phyloP scores from a whole-genome alignment of 2,888 invertebrate genomes.

The Chaitophorus viminalis region DNA sequence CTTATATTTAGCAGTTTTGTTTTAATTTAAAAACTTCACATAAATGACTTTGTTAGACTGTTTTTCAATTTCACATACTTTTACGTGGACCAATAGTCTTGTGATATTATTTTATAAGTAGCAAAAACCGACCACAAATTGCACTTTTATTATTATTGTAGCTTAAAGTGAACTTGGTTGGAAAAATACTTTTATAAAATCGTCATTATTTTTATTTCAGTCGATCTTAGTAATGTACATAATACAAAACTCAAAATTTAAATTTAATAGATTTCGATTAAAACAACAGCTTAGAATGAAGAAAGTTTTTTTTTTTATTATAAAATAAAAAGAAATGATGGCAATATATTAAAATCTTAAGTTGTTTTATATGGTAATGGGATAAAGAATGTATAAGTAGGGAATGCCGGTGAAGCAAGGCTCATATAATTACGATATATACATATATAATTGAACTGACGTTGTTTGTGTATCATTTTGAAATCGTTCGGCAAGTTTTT shows the following conservation, averaged over 20 bases:
- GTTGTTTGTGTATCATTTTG: neutral
- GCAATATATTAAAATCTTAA: neutral
- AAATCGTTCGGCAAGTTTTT: neutral
- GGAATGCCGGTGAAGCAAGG: neutral
- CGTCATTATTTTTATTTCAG: neutral
- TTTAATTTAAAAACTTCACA: too few species aligned
- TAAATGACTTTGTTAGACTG: too few species aligned
- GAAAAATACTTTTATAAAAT: neutral
- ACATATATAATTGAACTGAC: neutral
- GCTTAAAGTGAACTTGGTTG: neutral
- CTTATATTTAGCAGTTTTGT: too few species aligned
- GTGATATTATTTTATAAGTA: neutral
- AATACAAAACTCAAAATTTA: neutral
- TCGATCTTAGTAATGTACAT: neutral
- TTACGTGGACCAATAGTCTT: neutral
- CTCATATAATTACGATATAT: neutral
- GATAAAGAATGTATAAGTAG: neutral
- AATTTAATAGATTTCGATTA: neutral
- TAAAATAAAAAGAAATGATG: neutral
- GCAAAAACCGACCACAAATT: neutral
- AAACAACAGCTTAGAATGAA: neutral
- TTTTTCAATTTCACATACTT: too few species aligned
- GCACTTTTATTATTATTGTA: neutral
- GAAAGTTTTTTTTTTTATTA: neutral
- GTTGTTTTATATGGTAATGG: slow-evolving; percentile 6